Percentiles rank a stretch among this genome's conserved stretches.
Conservation (phyloP, 1,140 invertebrate species). For the Pogonognathellus flavescens region DNA sequence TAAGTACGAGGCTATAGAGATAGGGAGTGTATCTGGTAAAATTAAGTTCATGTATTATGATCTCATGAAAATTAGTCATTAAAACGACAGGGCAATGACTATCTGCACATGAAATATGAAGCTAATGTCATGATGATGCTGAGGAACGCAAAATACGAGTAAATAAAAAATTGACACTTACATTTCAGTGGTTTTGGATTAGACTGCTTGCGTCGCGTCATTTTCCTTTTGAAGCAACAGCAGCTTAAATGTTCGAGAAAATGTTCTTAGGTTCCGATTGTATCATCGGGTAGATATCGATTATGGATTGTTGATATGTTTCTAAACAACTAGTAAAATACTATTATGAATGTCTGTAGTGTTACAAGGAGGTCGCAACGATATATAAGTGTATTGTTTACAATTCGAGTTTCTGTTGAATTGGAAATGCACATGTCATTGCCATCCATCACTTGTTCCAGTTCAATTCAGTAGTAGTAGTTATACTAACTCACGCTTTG, state of each 20-base stretch:
- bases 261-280: conserved; percentile 16
- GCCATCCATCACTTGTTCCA: conserved; percentile 25
- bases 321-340: conserved; percentile 19
- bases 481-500: background rate
- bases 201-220: conserved; percentile 79
- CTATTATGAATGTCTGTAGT: background rate
- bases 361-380: background rate
- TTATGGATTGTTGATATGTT: background rate
- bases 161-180: conserved; percentile 70
- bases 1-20: background rate
- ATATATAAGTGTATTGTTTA: background rate
- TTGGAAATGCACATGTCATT: conserved; percentile 37
- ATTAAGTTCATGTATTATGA: background rate
- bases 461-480: background rate
- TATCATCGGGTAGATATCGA: conserved; percentile 18
- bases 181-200: conserved; percentile 79
- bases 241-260: background rate
- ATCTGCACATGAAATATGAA: conserved; percentile 15
- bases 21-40: no score
- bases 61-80: background rate
- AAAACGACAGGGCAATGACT: background rate
- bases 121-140: background rate
- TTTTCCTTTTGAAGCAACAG: conserved; percentile 65
- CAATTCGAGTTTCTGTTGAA: conserved; percentile 25
- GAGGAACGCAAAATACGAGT: background rate